Evolutionary conservation across 2,797 vertebrate species (phyloP), one percentile per base, ranked within the genome.

Genomic region (Halcyon badia): DNA sequence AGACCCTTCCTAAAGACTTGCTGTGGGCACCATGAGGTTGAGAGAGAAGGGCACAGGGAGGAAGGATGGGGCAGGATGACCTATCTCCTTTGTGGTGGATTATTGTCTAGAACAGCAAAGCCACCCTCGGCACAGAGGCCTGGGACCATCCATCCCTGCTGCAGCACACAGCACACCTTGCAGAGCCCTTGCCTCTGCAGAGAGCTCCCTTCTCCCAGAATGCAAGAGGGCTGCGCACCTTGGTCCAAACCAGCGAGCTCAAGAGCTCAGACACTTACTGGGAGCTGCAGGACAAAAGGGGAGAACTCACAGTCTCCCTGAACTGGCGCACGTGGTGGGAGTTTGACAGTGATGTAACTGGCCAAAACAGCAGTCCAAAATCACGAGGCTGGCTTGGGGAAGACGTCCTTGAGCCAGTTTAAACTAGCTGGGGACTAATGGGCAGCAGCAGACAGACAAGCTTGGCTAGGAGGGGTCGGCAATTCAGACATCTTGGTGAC

Each of bases 61-160:
- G 58, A 85, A 91, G 49, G n/a, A 71, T 46, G 33, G 22, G 21
- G 18, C 19, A 52, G n/a, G 66, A 49, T 70, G 35, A 51, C 14
- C 58, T 18, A 4, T 33, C 18, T 56, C 35, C 48, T 80, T 72
- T 64, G 18, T 10, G 10, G 46, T 11, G 52, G 25, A 3, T n/a
- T 35, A 46, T 15, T 60, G 30, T 33, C 49, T 83, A 44, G 78
- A 90, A 61, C 10, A 84, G 56, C 35, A 90, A 83, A 90, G 44
- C 26, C 46, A 51, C 13, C 26, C 13, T 51, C 0, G 0, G n/a
- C 4, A 2, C 69, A 66, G 42, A 79, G 37, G 19, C 19, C 31
- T 77, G 75, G 58, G 58, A 89, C 8, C 1, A 4, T 44, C 70
- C 0, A 0, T 65, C 30, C 33, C 28, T 2, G 0, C 30, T 64